Conservation (phyloP, 2,797 vertebrate genomes). For the Xiphophorus birchmanni region DNA sequence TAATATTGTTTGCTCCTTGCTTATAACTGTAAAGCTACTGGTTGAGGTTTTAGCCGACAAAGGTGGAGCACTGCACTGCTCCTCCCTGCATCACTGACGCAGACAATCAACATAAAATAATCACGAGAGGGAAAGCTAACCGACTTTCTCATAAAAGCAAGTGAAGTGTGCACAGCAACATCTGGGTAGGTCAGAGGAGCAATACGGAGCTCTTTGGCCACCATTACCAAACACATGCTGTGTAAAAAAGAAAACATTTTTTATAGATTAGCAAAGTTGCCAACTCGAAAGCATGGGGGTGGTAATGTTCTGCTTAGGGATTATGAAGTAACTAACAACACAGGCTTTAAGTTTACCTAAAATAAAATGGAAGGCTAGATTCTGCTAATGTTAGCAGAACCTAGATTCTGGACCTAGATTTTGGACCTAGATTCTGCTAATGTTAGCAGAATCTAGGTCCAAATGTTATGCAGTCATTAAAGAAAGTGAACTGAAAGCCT, state of each 20-base stretch:
- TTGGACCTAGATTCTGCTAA: neutral
- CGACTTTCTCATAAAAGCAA: neutral
- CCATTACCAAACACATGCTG: neutral
- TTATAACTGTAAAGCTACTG: neutral
- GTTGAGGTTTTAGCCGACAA: neutral
- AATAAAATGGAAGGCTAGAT: neutral
- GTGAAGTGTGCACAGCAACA: neutral
- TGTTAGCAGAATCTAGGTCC: neutral
- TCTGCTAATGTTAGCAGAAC: neutral
- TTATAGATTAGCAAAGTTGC: neutral
- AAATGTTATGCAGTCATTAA: neutral
- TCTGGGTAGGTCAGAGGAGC: neutral
- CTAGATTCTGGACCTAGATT: too few species aligned
- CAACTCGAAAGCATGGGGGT: neutral
- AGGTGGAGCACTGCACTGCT: neutral
- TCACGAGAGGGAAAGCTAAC: neutral
- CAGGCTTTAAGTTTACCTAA: neutral
- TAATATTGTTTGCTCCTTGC: neutral
- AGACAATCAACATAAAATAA: constrained; percentile 6
- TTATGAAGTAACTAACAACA: neutral
- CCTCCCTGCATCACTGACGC: neutral
- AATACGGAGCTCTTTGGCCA: neutral
- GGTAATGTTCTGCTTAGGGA: neutral
- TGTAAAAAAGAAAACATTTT: neutral
- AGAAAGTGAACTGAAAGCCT: neutral